Percentiles rank a stretch among this genome's conserved stretches.
Evolutionary conservation across 2,888 invertebrate species (phyloP).

Genomic region (Orthonychiurus folsomi): DNA sequence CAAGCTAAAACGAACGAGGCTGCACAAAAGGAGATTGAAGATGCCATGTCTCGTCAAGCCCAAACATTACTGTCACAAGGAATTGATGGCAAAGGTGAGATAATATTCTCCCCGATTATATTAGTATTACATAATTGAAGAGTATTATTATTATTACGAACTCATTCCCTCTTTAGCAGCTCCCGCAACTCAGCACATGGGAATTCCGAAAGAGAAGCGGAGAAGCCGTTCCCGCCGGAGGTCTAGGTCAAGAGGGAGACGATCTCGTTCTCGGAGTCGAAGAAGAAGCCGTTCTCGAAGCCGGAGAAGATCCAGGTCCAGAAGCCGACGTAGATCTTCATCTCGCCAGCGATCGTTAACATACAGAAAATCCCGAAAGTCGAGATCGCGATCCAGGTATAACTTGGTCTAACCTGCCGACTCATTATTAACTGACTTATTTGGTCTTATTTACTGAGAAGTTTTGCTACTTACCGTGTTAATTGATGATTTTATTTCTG

Average conservation of each 20-base stretch:
- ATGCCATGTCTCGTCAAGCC: slow-evolving; percentile 93
- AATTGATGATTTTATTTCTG: too few species aligned
- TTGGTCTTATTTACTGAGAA: not conserved
- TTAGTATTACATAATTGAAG: not conserved
- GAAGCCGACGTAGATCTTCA: slow-evolving; percentile 39
- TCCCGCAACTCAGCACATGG: slow-evolving; percentile 56
- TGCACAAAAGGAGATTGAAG: slow-evolving; percentile 89
- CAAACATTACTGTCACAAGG: slow-evolving; percentile 90
- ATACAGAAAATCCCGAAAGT: slow-evolving; percentile 40
- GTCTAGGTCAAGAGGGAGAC: slow-evolving; percentile 33
- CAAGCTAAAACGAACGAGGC: slow-evolving; percentile 93
- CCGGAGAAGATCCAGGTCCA: slow-evolving; percentile 41
- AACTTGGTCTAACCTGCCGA: slow-evolving; percentile 7
- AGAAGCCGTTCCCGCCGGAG: slow-evolving; percentile 35
- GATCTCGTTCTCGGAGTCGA: slow-evolving; percentile 48
- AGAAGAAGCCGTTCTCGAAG: slow-evolving; percentile 44
- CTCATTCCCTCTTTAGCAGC: slow-evolving; percentile 45
- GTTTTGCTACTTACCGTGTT: not conserved
- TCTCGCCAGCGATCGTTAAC: slow-evolving; percentile 25
- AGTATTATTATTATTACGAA: too few species aligned
- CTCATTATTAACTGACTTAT: not conserved
- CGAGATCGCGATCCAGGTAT: slow-evolving; percentile 42
- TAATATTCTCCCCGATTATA: slow-evolving; percentile 2
- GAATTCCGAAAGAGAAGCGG: slow-evolving; percentile 58
- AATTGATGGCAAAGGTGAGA: slow-evolving; percentile 53